Base-by-base conservation (phyloP, 2,797 vertebrate genomes). In the Uromys caudimaculatus region DNA sequence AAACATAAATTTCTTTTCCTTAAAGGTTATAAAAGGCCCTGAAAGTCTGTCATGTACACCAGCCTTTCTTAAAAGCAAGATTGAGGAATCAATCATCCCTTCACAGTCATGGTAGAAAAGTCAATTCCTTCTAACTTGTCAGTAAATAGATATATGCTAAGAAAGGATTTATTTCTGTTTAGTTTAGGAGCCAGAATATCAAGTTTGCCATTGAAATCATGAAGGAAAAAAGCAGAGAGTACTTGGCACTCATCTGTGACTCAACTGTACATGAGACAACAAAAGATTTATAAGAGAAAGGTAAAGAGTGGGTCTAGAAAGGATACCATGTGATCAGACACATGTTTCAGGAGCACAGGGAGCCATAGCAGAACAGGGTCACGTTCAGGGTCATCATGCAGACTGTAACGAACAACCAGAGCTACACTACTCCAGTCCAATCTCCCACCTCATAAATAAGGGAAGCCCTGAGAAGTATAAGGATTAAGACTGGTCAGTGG, bases 31-130 rank as follows among this genome's bases (percentile, higher is more conserved):
- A 32, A 89, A 89, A 7, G 64, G 16, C 50, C 75, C 29, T 23
- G 17, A 69, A 17, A 1, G 62, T 35, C 76, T 23, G 89, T 64
- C 11, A 1, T 54, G 17, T 35, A 27, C 52, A 50, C 14, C 24
- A 69, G 83, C 14, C 88, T 96, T 97, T 90, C 95, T 94, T 88
- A 62, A 96, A 93, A 97, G 86, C 52, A 85, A 96, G 44, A 11
- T 64, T 90, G 60, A 95, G 79, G 94, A 85, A 94, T 67, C 75
- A 58, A 95, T 79, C 62, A 58, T 8, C 52, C 75, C 47, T 82
- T 77, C 78, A 60, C 44, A 76, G 24, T 62, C 44, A 32, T 75
- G 23, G 32, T 50, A 91, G 83, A 96, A 91, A 11, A 32, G 50
- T 4, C 64, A 83, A 75, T 94, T 91, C 73, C 81, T 90, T 97